These are phyloP conservation scores for Pocota personata DNA, from an alignment of 2,888 invertebrate genomes.

Conservation along the genomic window DNA sequence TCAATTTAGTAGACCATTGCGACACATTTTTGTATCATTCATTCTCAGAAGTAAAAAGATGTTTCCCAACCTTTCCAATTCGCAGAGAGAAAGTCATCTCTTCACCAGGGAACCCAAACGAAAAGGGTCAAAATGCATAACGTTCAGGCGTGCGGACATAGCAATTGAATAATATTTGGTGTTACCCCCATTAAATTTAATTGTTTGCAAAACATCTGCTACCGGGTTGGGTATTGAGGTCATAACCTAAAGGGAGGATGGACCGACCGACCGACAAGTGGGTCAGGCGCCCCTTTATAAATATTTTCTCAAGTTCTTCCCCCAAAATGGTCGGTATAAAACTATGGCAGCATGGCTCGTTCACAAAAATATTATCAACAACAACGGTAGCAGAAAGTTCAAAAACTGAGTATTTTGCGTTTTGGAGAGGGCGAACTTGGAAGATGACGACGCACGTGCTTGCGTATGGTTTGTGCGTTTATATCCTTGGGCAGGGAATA, in stretches of 20 bases:
- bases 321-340: conserved; percentile 21
- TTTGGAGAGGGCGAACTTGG: conserved; percentile 13
- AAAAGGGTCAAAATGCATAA: conserved; percentile 61
- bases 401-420: conserved; percentile 55
- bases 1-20: conserved; percentile 43
- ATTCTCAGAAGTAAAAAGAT: not conserved
- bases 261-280: conserved; percentile 38
- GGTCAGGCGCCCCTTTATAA: conserved; percentile 29
- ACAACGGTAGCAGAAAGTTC: conserved; percentile 27
- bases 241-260: conserved; percentile 50
- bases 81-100: not conserved
- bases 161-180: conserved; percentile 73
- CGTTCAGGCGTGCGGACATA: conserved; percentile 70
- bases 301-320: conserved; percentile 48
- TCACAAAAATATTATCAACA: conserved; percentile 51
- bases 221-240: conserved; percentile 61
- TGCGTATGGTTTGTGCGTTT: conserved; percentile 7
- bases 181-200: conserved; percentile 74
- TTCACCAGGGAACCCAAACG: not conserved
- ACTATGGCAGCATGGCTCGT: conserved; percentile 22
- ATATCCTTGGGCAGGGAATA: conserved; percentile 27
- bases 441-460: not conserved
- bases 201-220: conserved; percentile 72
- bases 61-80: not conserved
- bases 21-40: conserved; percentile 44